Conservation (phyloP, 2,113 vertebrate genomes). For the Mustela lutreola region DNA sequence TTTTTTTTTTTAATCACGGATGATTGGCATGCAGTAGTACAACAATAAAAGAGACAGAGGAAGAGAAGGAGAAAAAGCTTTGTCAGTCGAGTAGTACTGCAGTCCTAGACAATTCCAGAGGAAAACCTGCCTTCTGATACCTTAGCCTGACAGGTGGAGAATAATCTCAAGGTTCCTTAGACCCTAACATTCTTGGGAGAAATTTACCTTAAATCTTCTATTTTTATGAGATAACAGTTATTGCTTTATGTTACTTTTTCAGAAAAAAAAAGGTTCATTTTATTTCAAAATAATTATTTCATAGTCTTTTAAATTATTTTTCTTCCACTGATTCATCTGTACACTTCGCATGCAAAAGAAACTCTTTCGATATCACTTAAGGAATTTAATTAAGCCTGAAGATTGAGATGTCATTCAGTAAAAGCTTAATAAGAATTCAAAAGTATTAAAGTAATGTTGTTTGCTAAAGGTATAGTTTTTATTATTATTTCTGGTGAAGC, state of each 20-base stretch:
- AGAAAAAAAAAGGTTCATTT: neutral
- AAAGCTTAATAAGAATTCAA: neutral
- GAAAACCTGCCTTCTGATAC: constrained; percentile 30
- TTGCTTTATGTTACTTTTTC: constrained; percentile 4
- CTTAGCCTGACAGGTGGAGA: constrained; percentile 50
- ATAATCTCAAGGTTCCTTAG: constrained; percentile 69
- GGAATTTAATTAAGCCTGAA: constrained; percentile 13
- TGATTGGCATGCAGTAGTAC: constrained; percentile 54
- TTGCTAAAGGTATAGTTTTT: neutral
- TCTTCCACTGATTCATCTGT: neutral
- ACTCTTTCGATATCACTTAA: neutral
- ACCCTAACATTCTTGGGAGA: neutral
- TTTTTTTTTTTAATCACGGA: neutral
- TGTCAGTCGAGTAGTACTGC: constrained; percentile 14
- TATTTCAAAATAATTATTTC: constrained; percentile 41
- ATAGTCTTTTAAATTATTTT: constrained; percentile 47
- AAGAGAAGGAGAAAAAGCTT: neutral
- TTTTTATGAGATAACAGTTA: neutral
- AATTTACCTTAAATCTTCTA: neutral
- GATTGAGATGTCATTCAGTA: neutral
- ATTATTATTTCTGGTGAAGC: neutral
- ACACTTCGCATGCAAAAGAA: neutral
- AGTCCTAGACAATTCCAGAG: constrained; percentile 43
- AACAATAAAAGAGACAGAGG: neutral
- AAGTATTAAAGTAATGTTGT: neutral